A percentile compares a stretch with the other conserved stretches of the same genome.
These are phyloP conservation scores for Periplaneta americana DNA, from an alignment of 1,140 invertebrate genomes.

Conservation along the genomic window DNA sequence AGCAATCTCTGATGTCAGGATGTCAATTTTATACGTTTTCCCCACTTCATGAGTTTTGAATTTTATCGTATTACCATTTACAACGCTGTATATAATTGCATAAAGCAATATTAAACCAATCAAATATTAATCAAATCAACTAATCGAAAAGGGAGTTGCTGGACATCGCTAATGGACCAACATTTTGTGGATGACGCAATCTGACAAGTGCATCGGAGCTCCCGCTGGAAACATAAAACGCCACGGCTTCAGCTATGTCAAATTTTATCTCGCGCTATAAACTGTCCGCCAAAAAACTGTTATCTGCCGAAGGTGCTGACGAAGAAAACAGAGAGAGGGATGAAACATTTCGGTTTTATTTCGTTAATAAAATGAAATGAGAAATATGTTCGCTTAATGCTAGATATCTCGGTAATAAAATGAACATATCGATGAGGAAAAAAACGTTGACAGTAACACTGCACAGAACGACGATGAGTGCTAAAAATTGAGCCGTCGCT, in stretches of 20 bases:
- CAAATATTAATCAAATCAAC: not conserved
- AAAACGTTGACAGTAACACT: not conserved
- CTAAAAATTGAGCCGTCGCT: not conserved
- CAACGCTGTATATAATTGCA: not conserved
- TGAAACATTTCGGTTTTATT: not conserved
- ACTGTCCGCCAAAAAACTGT: no score
- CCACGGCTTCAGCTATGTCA: not conserved
- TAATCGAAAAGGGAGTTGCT: not conserved
- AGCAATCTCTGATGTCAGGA: no score
- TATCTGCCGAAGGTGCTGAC: not conserved
- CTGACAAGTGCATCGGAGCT: not conserved
- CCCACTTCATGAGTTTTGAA: not conserved
- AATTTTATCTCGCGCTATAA: not conserved
- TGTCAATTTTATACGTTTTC: not conserved
- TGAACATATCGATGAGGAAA: not conserved
- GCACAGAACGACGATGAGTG: not conserved
- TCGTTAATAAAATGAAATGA: not conserved
- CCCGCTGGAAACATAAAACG: not conserved
- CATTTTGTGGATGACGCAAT: no score
- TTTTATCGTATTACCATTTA: not conserved
- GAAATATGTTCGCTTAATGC: not conserved
- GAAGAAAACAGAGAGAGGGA: not conserved
- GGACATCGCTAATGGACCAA: not conserved
- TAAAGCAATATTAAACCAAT: not conserved
- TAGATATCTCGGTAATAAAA: not conserved